Percentiles rank a stretch among this genome's conserved stretches.
phyloP scores from a whole-genome alignment of 2,113 vertebrate genomes.

The Syngnathus typhle region DNA sequence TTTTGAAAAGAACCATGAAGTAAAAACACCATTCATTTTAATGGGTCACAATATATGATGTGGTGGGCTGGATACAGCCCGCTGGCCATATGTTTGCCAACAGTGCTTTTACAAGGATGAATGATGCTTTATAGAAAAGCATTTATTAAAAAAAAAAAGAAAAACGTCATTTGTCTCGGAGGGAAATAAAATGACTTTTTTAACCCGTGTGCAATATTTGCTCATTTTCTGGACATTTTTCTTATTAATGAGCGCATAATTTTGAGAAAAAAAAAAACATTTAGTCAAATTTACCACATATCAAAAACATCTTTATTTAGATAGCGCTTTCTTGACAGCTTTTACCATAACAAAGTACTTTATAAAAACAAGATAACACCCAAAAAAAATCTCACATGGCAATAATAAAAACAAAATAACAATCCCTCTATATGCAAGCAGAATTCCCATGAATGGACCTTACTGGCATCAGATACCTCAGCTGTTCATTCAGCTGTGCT shows the following conservation, averaged over 20 bases:
- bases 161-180: background rate
- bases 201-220: no score
- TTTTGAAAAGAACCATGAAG: background rate
- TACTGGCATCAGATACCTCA: slow-evolving; percentile 50
- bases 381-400: slow-evolving; percentile 30
- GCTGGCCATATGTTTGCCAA: background rate
- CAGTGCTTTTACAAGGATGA: background rate
- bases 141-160: background rate
- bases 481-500: slow-evolving; percentile 48
- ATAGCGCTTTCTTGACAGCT: background rate
- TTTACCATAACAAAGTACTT: background rate
- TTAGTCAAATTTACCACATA: no score
- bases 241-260: no score
- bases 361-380: background rate
- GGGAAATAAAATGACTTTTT: background rate
- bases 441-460: slow-evolving; percentile 38
- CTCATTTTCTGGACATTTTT: no score
- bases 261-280: no score
- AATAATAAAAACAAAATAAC: slow-evolving; percentile 1
- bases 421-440: slow-evolving; percentile 12
- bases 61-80: no score
- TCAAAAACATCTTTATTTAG: background rate
- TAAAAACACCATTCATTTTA: background rate
- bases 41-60: background rate
- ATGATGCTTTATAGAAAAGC: background rate